Evolutionary conservation across 2,113 vertebrate genomes (phyloP).

Genomic region (Nibea coibor): DNA sequence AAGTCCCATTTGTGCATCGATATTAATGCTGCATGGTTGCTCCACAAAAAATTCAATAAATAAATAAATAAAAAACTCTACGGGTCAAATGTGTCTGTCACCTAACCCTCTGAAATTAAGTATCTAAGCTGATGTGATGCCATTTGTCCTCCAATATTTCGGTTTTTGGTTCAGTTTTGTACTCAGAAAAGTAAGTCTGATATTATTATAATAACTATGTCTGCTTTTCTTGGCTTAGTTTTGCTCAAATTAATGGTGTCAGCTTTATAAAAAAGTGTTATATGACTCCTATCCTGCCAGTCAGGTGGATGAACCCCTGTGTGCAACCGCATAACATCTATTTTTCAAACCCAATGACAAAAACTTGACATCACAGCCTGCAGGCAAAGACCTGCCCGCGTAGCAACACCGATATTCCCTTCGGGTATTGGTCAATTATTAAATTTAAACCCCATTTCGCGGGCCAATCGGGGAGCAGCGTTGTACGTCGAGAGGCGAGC

Average conservation of each 20-base stretch:
- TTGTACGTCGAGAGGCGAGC: not conserved
- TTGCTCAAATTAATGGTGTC: not conserved
- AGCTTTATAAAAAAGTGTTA: not conserved
- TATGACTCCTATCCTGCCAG: not conserved
- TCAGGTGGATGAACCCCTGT: not conserved
- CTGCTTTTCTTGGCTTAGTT: not conserved
- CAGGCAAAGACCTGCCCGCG: rapidly evolving
- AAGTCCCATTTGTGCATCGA: not conserved
- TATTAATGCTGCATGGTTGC: too few species aligned
- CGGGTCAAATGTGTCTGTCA: not conserved
- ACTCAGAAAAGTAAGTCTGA: too few species aligned
- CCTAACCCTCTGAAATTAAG: not conserved
- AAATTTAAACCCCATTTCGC: not conserved
- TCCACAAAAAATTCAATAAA: too few species aligned
- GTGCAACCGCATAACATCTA: not conserved
- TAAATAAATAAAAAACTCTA: not conserved
- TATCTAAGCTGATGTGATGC: not conserved
- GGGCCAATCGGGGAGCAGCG: constrained; percentile 67
- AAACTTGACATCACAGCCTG: not conserved
- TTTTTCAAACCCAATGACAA: not conserved
- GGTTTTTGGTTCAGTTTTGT: too few species aligned
- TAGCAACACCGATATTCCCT: constrained; percentile 67
- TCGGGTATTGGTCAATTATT: constrained; percentile 60
- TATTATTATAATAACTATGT: too few species aligned
- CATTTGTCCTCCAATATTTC: not conserved